These are phyloP conservation scores for Hoplostethus atlanticus DNA, from an alignment of 2,797 vertebrate genomes.

Conservation along the genomic window DNA sequence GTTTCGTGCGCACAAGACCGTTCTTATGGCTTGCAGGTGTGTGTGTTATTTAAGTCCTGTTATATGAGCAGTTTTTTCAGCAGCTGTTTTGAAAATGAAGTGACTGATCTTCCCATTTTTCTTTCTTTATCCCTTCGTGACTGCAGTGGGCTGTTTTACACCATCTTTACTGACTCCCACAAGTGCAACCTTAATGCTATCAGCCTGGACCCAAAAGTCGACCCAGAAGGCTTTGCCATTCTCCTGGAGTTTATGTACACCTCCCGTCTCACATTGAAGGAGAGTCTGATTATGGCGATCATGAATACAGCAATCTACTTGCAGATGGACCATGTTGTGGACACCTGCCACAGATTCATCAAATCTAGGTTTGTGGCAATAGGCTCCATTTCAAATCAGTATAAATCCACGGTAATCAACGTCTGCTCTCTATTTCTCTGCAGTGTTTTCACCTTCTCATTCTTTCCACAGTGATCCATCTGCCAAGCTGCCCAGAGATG, in stretches of 20 bases:
- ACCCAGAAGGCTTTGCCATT: constrained; percentile 96
- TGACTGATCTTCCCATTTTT: constrained; percentile 38
- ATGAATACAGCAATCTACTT: constrained; percentile 98
- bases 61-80: background rate
- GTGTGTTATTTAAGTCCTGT: constrained; percentile 43
- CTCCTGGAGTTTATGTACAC: constrained; percentile 99
- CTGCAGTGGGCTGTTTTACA: constrained; percentile 95
- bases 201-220: constrained; percentile 96
- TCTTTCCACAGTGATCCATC: constrained; percentile 88
- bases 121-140: constrained; percentile 7
- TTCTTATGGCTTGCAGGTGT: constrained; percentile 99
- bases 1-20: constrained; percentile 98
- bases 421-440: background rate
- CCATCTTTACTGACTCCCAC: constrained; percentile 98
- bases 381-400: background rate
- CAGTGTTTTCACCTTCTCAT: background rate
- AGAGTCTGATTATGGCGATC: constrained; percentile 95
- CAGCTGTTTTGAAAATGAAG: background rate
- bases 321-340: constrained; percentile 99
- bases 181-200: constrained; percentile 97
- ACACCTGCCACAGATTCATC: constrained; percentile 97
- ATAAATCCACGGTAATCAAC: background rate
- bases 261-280: constrained; percentile 94
- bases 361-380: constrained; percentile 90
- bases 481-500: constrained; percentile 91